Percentiles rank a stretch among this genome's conserved stretches.
Conservation (phyloP, 1,140 invertebrate species). For the Eurosta solidaginis region DNA sequence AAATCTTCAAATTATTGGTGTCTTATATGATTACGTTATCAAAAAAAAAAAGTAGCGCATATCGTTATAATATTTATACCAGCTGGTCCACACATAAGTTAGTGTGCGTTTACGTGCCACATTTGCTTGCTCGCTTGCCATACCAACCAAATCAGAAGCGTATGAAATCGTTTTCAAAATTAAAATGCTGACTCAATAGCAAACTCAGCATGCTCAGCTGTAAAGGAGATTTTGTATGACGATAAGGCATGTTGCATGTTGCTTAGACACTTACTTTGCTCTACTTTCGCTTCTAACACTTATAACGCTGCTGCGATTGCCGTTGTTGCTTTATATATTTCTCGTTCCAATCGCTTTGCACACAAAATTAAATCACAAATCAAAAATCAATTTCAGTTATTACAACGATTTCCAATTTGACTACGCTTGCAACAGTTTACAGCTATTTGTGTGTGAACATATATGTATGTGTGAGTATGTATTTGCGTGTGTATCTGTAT, state of each 20-base stretch:
- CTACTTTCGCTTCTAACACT: neutral
- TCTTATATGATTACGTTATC: neutral
- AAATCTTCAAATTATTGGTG: neutral
- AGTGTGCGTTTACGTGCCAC: neutral
- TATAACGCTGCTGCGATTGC: too few relatives aligned
- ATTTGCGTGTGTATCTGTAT: too few relatives aligned
- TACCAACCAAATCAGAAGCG: too few relatives aligned
- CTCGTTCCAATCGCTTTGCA: neutral
- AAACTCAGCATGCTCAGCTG: neutral
- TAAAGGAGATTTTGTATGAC: neutral
- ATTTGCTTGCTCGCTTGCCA: neutral
- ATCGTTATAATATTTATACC: neutral
- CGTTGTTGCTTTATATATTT: neutral
- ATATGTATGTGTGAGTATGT: neutral
- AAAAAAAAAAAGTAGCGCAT: neutral
- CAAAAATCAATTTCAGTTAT: slow-evolving; percentile 60
- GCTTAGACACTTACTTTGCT: neutral
- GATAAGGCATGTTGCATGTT: neutral
- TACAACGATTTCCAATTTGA: slow-evolving; percentile 54
- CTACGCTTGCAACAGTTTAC: neutral
- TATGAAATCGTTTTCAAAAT: neutral
- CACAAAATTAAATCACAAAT: slow-evolving; percentile 58
- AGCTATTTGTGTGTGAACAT: neutral
- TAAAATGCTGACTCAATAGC: neutral
- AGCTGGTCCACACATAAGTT: neutral